These are phyloP conservation scores for Perca flavescens DNA, from an alignment of 2,113 vertebrate species.

Conservation along the genomic window DNA sequence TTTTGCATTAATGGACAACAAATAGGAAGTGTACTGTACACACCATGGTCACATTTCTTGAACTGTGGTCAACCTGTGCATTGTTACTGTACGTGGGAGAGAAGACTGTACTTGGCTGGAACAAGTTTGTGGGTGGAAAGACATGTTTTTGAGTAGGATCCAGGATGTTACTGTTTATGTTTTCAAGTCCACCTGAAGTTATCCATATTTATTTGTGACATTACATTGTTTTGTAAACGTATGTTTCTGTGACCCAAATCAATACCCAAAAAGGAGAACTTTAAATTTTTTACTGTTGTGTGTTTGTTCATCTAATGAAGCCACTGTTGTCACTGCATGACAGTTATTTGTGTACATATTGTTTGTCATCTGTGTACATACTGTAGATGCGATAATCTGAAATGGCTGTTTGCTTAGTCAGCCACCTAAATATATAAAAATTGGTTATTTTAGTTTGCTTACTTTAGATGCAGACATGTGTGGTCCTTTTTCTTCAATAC, in stretches of 20 bases:
- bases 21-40: background rate
- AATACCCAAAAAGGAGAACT: background rate
- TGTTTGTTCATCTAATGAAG: conserved; percentile 1
- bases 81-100: too few relatives aligned
- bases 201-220: background rate
- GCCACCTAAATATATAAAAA: background rate
- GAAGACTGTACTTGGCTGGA: background rate
- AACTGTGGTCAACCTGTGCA: background rate
- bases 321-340: background rate
- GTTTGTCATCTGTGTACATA: background rate
- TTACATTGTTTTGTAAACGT: background rate
- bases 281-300: background rate
- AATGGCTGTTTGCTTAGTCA: background rate
- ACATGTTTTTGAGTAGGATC: background rate
- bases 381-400: background rate
- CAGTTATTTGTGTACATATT: background rate
- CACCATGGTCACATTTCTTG: background rate
- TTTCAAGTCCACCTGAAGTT: background rate
- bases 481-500: background rate
- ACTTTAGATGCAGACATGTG: background rate
- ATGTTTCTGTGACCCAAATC: background rate
- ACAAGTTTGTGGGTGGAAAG: background rate
- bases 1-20: background rate
- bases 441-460: background rate
- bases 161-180: background rate